Base-by-base conservation (phyloP, 2,797 vertebrate species). In the Hippoglossus hippoglossus region DNA sequence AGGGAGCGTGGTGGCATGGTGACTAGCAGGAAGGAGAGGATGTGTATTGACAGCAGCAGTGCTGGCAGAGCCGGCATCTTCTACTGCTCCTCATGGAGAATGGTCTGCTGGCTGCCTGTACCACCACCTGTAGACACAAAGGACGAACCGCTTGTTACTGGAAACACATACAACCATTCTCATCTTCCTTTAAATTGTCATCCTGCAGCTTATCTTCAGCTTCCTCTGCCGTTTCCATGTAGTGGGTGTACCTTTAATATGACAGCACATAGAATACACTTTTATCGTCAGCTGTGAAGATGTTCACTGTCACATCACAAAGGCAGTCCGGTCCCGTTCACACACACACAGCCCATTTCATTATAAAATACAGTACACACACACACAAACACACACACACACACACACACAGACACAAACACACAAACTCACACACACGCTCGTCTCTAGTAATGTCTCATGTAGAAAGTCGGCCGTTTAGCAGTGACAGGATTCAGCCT, bases 21-120 rank as follows among this genome's bases (percentile, higher is more conserved):
- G 86, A 93, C 83, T 91, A 95, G 91, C 88, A 95, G 89, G 86
- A 93, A 87, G 75, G 89, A 90, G 64, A 95, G 93, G 94, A 95
- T 93, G 82, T 93, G 95, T 94, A 96, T 95, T 94, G 96, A 95
- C 96, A 97, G 95, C 95, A 97, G 95, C 94, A 97, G 95, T 89
- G 94, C 95, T 95, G 95, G 94, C 95, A 96, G 95, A 96, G 96
- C 95, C 95, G 96, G 96, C 97, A 98, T 98, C 95, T 98, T 98
- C 96, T 94, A 96, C 96, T 93, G 95, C 96, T 98, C 96, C 97
- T 96, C 97, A 98, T 98, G 96, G 97, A 96, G 96, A 97, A 94
- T 75, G 95, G 94, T 96, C 96, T 96, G 96, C 94, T 95, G 95
- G 94, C 93, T 95, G 93, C 95, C 94, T 93, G 93, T 94, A 92